These are phyloP conservation scores for Orcinus orca DNA, from an alignment of 2,113 vertebrate genomes.

Conservation along the genomic window DNA sequence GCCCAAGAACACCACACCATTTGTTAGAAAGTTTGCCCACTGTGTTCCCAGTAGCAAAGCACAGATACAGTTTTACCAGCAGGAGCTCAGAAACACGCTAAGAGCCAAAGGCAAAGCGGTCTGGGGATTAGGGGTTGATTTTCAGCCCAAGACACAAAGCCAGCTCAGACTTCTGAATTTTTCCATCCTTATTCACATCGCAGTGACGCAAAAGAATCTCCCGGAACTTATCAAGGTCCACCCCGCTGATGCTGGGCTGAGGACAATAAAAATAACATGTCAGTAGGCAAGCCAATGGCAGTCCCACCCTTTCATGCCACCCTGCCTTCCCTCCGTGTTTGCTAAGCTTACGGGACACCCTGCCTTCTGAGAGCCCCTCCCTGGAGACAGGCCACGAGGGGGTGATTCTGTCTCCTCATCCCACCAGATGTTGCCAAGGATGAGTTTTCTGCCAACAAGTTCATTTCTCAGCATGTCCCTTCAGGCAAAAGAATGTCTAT, in stretches of 20 bases:
- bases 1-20: background rate
- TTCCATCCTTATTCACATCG: constrained; percentile 95
- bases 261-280: background rate
- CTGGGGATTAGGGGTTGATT: constrained; percentile 76
- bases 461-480: background rate
- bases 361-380: background rate
- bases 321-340: fast-evolving
- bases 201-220: constrained; percentile 92
- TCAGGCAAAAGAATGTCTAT: background rate
- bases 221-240: constrained; percentile 93
- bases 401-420: background rate
- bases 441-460: background rate
- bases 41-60: constrained; percentile 48
- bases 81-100: constrained; percentile 38
- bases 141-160: constrained; percentile 95
- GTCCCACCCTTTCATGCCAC: fast-evolving
- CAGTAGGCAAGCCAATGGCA: background rate
- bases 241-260: constrained; percentile 92
- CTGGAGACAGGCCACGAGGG: fast-evolving
- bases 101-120: background rate
- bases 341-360: no score
- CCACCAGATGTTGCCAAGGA: background rate
- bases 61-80: constrained; percentile 44
- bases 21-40: background rate
- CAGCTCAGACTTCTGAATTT: constrained; percentile 96